These are phyloP conservation scores for Pseudochirops corinnae DNA, from an alignment of 2,797 vertebrate genomes.

Conservation along the genomic window DNA sequence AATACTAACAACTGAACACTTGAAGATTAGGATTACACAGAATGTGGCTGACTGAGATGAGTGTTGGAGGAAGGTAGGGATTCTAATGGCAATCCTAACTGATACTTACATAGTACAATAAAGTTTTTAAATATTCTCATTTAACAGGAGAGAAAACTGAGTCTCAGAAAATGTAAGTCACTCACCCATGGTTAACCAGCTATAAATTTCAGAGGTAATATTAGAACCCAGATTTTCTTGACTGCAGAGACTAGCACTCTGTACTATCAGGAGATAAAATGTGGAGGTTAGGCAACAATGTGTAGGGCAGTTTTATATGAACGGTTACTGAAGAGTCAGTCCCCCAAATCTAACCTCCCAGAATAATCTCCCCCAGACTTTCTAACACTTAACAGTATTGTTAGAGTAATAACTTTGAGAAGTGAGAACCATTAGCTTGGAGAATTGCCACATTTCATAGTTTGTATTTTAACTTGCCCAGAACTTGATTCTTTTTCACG, in stretches of 20 bases:
- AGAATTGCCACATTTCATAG: neutral
- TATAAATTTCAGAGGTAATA: neutral
- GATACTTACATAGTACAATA: neutral
- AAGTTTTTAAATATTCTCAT: neutral
- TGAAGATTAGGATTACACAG: neutral
- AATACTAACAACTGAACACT: neutral
- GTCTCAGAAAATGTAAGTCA: neutral
- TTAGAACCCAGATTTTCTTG: neutral
- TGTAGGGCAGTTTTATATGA: neutral
- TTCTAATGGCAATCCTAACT: neutral
- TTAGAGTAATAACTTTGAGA: neutral
- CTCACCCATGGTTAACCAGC: neutral
- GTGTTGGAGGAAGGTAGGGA: neutral
- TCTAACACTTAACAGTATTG: neutral
- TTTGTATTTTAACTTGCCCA: neutral
- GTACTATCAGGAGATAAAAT: neutral
- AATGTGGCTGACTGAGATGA: neutral
- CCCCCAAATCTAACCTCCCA: neutral
- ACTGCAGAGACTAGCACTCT: neutral
- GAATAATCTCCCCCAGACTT: neutral
- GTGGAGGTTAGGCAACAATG: neutral
- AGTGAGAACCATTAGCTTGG: neutral
- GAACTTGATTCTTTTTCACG: neutral
- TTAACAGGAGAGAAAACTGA: neutral
- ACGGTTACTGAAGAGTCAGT: neutral